A percentile compares a stretch with the other conserved stretches of the same genome.
Conservation (phyloP, 2,113 vertebrate genomes). For the Phylloscopus trochilus region DNA sequence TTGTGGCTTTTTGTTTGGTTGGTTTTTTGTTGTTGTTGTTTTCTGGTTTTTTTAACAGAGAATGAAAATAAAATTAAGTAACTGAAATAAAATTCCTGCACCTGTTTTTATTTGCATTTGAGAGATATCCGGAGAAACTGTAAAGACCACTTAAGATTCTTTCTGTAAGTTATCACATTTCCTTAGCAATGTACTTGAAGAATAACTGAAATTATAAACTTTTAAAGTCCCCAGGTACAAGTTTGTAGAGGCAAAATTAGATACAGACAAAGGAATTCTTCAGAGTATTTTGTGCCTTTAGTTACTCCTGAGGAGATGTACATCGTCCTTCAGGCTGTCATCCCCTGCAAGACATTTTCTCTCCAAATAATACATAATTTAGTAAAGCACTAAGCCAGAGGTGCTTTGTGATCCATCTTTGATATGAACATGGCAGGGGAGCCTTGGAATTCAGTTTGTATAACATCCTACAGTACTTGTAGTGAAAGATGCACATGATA, state of each 20-base stretch:
- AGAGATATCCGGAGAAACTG: background rate
- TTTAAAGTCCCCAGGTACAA: background rate
- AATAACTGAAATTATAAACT: background rate
- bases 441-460: background rate
- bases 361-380: background rate
- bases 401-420: background rate
- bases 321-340: background rate
- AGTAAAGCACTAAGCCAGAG: background rate
- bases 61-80: background rate
- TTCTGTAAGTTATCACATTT: background rate
- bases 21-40: background rate
- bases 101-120: background rate
- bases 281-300: background rate
- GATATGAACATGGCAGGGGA: background rate
- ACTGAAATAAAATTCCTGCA: background rate
- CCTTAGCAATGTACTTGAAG: background rate
- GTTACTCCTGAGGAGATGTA: background rate
- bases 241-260: background rate
- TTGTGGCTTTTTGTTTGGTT: too few relatives aligned
- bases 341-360: background rate
- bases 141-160: background rate
- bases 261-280: background rate
- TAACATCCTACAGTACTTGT: background rate
- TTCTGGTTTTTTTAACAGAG: background rate
- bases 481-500: background rate